Conservation (phyloP, 2,888 invertebrate genomes). For the Epinotia bilunana region DNA sequence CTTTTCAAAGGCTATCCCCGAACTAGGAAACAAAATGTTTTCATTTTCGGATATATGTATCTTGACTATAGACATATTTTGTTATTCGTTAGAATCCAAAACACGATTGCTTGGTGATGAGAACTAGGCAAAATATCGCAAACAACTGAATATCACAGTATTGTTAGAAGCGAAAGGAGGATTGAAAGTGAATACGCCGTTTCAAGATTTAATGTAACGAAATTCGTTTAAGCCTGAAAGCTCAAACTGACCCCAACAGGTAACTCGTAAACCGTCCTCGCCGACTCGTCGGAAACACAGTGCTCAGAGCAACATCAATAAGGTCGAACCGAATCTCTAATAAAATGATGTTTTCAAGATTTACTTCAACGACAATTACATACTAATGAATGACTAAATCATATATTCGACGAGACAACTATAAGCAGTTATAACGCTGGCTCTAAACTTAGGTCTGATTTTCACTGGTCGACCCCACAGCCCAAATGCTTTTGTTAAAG, state of each 20-base stretch:
- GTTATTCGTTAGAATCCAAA: too few relatives aligned
- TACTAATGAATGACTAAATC: too few relatives aligned
- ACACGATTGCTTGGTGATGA: not conserved
- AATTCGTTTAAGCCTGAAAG: conserved; percentile 39
- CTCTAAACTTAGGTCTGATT: too few relatives aligned
- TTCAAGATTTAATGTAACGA: conserved; percentile 14
- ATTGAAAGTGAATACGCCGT: not conserved
- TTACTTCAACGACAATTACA: too few relatives aligned
- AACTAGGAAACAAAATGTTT: too few relatives aligned
- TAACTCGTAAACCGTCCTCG: conserved; percentile 29
- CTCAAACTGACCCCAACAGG: conserved; percentile 43
- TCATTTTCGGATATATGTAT: too few relatives aligned
- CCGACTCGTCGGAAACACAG: conserved; percentile 21
- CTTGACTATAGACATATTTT: too few relatives aligned
- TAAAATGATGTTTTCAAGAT: not conserved
- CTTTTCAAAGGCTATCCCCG: too few relatives aligned
- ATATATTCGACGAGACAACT: too few relatives aligned
- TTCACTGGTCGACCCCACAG: too few relatives aligned
- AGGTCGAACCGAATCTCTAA: not conserved
- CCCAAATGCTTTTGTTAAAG: too few relatives aligned
- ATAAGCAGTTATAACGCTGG: too few relatives aligned
- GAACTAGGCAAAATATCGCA: not conserved
- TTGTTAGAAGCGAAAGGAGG: not conserved
- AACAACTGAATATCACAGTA: not conserved
- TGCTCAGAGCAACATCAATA: conserved; percentile 5